Evolutionary conservation across 2,113 vertebrate genomes (phyloP).

Genomic region (Anarhynchus alexandrinus): DNA sequence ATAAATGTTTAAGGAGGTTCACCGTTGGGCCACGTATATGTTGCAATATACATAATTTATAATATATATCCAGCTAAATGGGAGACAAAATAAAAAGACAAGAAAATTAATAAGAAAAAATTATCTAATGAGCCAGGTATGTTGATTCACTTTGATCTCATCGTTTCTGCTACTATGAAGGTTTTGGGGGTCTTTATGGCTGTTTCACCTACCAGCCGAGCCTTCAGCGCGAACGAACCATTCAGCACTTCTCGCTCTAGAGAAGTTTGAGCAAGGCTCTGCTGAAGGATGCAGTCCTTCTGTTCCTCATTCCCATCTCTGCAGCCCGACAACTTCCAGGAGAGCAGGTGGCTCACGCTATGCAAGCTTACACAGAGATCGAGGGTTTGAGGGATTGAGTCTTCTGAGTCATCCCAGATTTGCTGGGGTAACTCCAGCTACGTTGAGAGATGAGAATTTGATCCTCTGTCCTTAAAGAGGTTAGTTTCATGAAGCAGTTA

Average conservation of each 20-base stretch:
- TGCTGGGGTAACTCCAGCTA: background rate
- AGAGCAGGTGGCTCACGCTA: background rate
- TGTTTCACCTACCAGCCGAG: background rate
- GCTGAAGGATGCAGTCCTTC: background rate
- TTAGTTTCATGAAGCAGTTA: background rate
- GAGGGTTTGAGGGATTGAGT: background rate
- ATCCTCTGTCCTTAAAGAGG: slow-evolving; percentile 4
- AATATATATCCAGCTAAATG: background rate
- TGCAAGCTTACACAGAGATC: rapidly evolving
- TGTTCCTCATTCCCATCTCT: background rate
- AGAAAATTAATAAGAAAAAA: background rate
- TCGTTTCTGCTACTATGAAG: background rate
- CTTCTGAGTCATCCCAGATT: slow-evolving; percentile 4
- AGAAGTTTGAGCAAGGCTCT: background rate
- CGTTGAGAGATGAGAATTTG: background rate
- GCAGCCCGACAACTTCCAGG: background rate
- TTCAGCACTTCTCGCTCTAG: background rate
- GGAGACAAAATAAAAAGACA: background rate
- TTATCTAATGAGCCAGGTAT: background rate
- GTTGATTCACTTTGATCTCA: background rate
- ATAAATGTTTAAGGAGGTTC: background rate
- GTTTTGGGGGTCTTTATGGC: background rate
- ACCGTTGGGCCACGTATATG: background rate
- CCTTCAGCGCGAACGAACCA: rapidly evolving
- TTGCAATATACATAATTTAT: background rate